Conservation (phyloP, 2,113 vertebrate genomes). For the Lamprotornis superbus region DNA sequence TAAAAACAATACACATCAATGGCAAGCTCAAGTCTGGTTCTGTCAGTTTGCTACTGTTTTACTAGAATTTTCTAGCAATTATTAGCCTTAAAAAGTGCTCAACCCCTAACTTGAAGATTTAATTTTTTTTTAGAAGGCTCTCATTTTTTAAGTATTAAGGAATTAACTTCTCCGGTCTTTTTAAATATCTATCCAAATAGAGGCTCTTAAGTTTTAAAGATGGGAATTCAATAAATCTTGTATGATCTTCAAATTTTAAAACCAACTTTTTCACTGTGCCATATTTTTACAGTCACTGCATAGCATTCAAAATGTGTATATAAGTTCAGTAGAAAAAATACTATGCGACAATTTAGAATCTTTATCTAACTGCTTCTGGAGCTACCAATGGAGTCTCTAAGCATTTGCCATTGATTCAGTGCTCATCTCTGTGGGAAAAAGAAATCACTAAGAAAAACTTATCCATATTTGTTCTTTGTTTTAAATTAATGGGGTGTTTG, state of each 20-base stretch:
- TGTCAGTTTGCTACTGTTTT: neutral
- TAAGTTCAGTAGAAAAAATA: neutral
- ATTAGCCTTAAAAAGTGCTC: neutral
- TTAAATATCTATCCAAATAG: neutral
- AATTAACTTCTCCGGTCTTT: neutral
- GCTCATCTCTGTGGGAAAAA: neutral
- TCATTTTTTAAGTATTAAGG: neutral
- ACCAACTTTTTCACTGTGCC: neutral
- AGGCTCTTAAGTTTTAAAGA: neutral
- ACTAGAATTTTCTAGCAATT: neutral
- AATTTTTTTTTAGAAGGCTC: neutral
- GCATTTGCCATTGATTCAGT: neutral
- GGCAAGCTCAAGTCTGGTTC: neutral
- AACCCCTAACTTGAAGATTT: neutral
- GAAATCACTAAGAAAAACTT: neutral
- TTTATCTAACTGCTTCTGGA: neutral
- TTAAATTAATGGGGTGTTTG: neutral
- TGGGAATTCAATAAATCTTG: neutral
- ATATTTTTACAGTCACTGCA: neutral
- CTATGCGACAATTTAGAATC: neutral
- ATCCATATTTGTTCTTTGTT: neutral
- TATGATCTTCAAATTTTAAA: neutral
- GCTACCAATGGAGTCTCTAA: neutral
- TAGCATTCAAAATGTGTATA: neutral
- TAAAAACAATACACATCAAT: slow-evolving; percentile 39